These are phyloP conservation scores for Mesorhabditis spiculigera DNA, from an alignment of 2,888 invertebrate species.

Conservation along the genomic window DNA sequence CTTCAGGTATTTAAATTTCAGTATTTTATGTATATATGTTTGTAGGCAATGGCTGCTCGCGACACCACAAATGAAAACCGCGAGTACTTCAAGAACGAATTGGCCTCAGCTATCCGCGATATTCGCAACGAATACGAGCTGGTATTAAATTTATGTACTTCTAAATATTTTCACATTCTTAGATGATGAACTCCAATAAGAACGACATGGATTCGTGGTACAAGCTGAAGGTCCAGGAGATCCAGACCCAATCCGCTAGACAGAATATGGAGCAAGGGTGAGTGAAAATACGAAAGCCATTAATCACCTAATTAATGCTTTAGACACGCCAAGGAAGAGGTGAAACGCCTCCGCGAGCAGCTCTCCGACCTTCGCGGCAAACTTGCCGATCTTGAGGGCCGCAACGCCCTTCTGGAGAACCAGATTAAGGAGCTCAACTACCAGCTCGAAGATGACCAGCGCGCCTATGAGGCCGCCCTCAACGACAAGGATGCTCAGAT, in stretches of 20 bases:
- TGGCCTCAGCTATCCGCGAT: constrained; percentile 63
- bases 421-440: constrained; percentile 62
- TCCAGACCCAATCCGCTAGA: constrained; percentile 62
- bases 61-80: constrained; percentile 65
- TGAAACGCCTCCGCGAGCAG: constrained; percentile 61
- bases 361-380: constrained; percentile 61
- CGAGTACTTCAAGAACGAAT: constrained; percentile 65
- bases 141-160: constrained; percentile 34
- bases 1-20: constrained; percentile 13
- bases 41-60: constrained; percentile 55
- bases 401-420: constrained; percentile 63
- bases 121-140: constrained; percentile 63
- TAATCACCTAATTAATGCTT: neutral
- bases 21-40: neutral
- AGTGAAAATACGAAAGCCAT: constrained; percentile 13
- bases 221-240: constrained; percentile 64
- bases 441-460: constrained; percentile 60
- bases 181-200: constrained; percentile 59
- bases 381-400: constrained; percentile 62
- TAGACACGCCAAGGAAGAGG: constrained; percentile 59
- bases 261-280: constrained; percentile 61
- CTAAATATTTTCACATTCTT: neutral
- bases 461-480: constrained; percentile 60
- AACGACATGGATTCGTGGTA: constrained; percentile 63
- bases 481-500: constrained; percentile 58